Evolutionary conservation across 2,113 vertebrate species (phyloP).

Genomic region (Phrynosoma platyrhinos): DNA sequence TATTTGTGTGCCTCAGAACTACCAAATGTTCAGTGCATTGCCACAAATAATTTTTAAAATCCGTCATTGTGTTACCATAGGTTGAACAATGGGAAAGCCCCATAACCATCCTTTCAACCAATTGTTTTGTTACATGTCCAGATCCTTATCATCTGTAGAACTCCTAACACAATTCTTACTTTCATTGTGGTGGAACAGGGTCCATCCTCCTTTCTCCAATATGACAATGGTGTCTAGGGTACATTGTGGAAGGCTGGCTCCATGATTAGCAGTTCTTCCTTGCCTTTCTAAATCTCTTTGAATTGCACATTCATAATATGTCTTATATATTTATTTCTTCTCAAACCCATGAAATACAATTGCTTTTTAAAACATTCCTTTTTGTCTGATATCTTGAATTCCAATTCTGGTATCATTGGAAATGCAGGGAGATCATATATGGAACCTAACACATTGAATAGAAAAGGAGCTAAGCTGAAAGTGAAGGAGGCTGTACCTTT

Average conservation of each 20-base stretch:
- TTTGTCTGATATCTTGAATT: not conserved
- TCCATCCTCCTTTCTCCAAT: not conserved
- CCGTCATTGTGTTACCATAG: not conserved
- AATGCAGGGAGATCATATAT: not conserved
- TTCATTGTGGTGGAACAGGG: constrained; percentile 6
- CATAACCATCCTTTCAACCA: not conserved
- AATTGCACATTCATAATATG: not conserved
- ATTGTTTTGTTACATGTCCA: constrained; percentile 10
- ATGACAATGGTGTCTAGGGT: not conserved
- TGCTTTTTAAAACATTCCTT: not conserved
- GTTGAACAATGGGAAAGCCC: not conserved
- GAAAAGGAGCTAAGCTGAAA: not conserved
- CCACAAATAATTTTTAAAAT: not conserved
- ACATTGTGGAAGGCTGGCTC: not conserved
- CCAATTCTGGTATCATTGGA: not conserved
- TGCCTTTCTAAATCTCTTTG: not conserved
- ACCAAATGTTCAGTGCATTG: not conserved
- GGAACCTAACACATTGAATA: not conserved
- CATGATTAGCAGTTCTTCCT: not conserved
- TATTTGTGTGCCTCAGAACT: not conserved
- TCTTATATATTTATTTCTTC: not conserved
- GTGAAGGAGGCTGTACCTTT: not conserved
- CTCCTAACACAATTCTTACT: not conserved
- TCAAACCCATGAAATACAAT: not conserved
- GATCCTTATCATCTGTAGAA: not conserved